Conservation (phyloP, 2,797 vertebrate genomes). For the Florisuga fusca region DNA sequence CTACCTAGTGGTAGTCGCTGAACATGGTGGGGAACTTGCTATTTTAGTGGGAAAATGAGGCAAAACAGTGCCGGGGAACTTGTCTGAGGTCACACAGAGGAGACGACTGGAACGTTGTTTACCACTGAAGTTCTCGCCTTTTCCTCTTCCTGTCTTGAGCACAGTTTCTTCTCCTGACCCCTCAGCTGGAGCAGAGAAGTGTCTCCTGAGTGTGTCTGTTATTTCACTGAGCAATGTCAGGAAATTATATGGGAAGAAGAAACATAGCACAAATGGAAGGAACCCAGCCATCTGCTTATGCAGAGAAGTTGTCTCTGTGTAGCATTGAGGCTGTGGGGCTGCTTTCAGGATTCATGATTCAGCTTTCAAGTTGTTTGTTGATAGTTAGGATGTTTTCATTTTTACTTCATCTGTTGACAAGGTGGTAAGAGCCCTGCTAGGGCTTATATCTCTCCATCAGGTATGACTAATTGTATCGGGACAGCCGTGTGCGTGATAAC, state of each 20-base stretch:
- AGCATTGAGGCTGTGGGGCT: not conserved
- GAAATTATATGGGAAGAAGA: not conserved
- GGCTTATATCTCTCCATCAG: slow-evolving; percentile 28
- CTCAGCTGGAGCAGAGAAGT: not conserved
- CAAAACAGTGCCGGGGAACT: not conserved
- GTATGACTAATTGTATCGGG: slow-evolving; percentile 66
- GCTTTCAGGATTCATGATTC: slow-evolving; percentile 37
- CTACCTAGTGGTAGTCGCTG: not conserved
- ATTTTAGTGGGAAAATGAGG: not conserved
- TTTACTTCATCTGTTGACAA: slow-evolving; percentile 53
- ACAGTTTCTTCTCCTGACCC: not conserved
- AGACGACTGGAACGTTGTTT: accelerated
- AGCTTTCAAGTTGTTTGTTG: slow-evolving; percentile 25
- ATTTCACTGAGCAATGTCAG: not conserved
- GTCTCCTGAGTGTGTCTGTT: not conserved
- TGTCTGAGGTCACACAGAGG: not conserved
- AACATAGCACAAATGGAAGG: not conserved
- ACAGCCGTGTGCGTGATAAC: not conserved
- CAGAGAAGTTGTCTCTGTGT: not conserved
- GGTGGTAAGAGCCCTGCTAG: slow-evolving; percentile 4
- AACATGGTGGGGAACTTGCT: not conserved
- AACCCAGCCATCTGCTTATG: not conserved
- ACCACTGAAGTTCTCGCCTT: not conserved
- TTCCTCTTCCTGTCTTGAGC: not conserved
- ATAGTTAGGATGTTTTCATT: slow-evolving; percentile 54